phyloP scores from a whole-genome alignment of 2,888 invertebrate genomes.

The Drosophila meridiana region DNA sequence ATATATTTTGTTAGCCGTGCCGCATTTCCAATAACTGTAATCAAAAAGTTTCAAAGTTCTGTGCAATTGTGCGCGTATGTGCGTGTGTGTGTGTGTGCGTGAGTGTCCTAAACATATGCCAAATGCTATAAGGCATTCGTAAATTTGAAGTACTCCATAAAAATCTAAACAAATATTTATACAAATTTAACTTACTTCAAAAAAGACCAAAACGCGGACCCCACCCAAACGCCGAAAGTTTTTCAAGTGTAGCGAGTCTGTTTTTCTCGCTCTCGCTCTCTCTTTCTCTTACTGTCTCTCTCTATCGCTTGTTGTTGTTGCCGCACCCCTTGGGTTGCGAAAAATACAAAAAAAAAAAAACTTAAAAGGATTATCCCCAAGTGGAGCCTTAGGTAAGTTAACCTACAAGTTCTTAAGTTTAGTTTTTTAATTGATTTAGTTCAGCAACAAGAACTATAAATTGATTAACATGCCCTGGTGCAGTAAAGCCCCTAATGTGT shows the following conservation, averaged over 20 bases:
- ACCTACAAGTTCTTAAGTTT: slow-evolving; percentile 9
- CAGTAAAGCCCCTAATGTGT: neutral
- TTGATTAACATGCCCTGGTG: slow-evolving; percentile 2
- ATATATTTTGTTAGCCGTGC: slow-evolving; percentile 26
- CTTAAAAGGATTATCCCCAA: slow-evolving; percentile 66
- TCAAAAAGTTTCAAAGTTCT: slow-evolving; percentile 19
- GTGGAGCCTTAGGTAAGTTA: slow-evolving; percentile 56
- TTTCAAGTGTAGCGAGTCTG: slow-evolving; percentile 65
- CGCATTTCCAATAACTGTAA: slow-evolving; percentile 53
- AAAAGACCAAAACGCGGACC: slow-evolving; percentile 53
- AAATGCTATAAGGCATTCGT: neutral
- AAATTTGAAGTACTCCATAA: slow-evolving; percentile 7
- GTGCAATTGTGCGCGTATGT: neutral
- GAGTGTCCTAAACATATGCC: slow-evolving; percentile 7
- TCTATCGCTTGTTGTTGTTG: slow-evolving; percentile 42
- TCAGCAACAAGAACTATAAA: slow-evolving; percentile 20
- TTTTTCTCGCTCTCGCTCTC: slow-evolving; percentile 25
- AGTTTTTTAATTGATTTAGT: slow-evolving; percentile 48
- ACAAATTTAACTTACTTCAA: slow-evolving; percentile 8
- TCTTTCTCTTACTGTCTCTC: neutral
- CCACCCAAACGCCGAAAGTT: slow-evolving; percentile 71
- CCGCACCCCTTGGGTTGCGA: slow-evolving; percentile 67
- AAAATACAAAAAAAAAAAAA: slow-evolving; percentile 40
- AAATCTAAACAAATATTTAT: slow-evolving; percentile 1
- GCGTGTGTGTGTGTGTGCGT: neutral